Percentiles rank a stretch among this genome's conserved stretches.
These are phyloP conservation scores for Cheiracanthium punctorium DNA, from an alignment of 2,888 invertebrate species.

Conservation along the genomic window DNA sequence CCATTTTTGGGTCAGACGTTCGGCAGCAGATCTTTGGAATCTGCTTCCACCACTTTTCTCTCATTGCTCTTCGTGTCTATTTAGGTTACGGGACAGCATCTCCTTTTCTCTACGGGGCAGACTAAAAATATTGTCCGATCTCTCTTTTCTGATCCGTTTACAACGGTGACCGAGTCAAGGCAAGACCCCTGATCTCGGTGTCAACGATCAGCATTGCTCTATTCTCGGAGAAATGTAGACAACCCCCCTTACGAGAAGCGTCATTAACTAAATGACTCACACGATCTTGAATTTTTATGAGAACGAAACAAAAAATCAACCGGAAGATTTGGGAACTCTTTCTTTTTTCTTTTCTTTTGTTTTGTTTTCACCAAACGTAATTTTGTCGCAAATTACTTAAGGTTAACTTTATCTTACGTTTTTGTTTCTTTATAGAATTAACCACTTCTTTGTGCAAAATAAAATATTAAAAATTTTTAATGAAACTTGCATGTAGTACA, in stretches of 20 bases:
- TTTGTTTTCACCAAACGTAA: too few relatives aligned
- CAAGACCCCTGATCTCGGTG: slow-evolving; percentile 18
- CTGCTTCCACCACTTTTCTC: slow-evolving; percentile 69
- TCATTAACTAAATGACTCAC: slow-evolving; percentile 52
- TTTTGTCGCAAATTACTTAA: too few relatives aligned
- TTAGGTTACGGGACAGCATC: slow-evolving; percentile 54
- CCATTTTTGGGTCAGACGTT: slow-evolving; percentile 69
- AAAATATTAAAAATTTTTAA: too few relatives aligned
- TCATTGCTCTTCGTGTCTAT: slow-evolving; percentile 59
- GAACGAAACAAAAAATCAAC: background rate
- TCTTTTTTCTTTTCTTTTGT: too few relatives aligned
- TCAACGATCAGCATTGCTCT: slow-evolving; percentile 41
- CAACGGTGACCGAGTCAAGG: slow-evolving; percentile 49
- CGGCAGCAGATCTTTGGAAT: slow-evolving; percentile 62
- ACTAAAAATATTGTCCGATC: slow-evolving; percentile 64
- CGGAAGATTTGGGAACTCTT: too few relatives aligned
- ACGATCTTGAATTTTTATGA: slow-evolving; percentile 49
- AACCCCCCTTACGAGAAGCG: slow-evolving; percentile 21
- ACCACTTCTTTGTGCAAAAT: too few relatives aligned
- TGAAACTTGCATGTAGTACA: too few relatives aligned
- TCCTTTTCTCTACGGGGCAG: slow-evolving; percentile 36
- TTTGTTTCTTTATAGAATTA: too few relatives aligned
- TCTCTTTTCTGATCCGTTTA: slow-evolving; percentile 33
- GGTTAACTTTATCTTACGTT: too few relatives aligned
- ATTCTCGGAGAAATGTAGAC: background rate